Conservation (phyloP, 2,797 vertebrate genomes). For the Acridotheres tristis region DNA sequence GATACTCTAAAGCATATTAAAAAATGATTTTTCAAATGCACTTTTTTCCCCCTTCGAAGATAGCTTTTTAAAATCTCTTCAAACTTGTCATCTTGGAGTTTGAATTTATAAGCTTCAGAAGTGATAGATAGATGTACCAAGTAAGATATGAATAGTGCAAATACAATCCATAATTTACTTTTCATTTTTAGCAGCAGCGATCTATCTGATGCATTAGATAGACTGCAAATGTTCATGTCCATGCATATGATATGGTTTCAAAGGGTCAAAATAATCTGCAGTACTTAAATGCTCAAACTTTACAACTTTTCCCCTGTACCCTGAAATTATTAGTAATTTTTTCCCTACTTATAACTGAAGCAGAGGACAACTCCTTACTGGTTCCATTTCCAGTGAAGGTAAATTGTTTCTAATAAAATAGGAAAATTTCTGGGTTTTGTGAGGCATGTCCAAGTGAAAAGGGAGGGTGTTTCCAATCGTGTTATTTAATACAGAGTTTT, state of each 20-base stretch:
- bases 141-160: background rate
- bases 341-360: background rate
- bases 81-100: background rate
- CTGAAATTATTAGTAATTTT: background rate
- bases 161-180: constrained; percentile 11
- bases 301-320: background rate
- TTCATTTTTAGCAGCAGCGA: constrained; percentile 1
- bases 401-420: background rate
- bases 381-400: background rate
- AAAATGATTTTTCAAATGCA: constrained; percentile 11
- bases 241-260: background rate
- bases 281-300: background rate
- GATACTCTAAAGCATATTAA: background rate
- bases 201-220: background rate
- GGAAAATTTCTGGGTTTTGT: background rate
- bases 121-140: background rate
- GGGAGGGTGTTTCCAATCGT: background rate
- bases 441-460: background rate
- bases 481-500: background rate
- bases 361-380: background rate
- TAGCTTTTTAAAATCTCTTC: constrained; percentile 37
- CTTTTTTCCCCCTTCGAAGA: background rate
- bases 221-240: background rate
- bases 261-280: background rate
- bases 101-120: constrained; percentile 32